Conservation (phyloP, 2,113 vertebrate species). For the Poecilia latipinna region DNA sequence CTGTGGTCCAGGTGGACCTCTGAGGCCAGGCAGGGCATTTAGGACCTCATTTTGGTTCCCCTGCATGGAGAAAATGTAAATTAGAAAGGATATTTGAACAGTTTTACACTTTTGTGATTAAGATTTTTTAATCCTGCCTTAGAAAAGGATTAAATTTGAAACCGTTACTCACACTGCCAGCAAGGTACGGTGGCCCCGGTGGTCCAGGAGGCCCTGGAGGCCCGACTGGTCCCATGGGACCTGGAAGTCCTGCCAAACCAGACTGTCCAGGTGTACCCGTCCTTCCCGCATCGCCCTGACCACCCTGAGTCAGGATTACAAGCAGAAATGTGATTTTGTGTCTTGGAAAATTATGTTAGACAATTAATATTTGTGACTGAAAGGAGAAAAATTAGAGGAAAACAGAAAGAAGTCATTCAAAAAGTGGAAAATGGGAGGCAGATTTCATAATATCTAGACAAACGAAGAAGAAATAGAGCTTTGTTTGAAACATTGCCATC, state of each 20-base stretch:
- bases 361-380: background rate
- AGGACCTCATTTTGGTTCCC: constrained; percentile 73
- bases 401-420: background rate
- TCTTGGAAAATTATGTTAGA: background rate
- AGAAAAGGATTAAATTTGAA: background rate
- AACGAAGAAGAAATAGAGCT: background rate
- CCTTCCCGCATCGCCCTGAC: constrained; percentile 79
- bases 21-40: constrained; percentile 46
- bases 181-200: constrained; percentile 70
- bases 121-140: background rate
- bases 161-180: constrained; percentile 83
- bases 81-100: too few species aligned
- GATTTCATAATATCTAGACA: background rate
- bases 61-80: constrained; percentile 46
- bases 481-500: background rate
- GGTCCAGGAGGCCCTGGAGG: constrained; percentile 86
- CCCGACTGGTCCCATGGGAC: constrained; percentile 88
- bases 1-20: constrained; percentile 81
- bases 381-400: background rate
- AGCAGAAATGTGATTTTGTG: background rate
- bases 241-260: constrained; percentile 85
- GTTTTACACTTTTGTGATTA: background rate
- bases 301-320: constrained; percentile 74
- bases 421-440: background rate
- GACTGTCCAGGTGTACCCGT: constrained; percentile 78